phyloP scores from a whole-genome alignment of 2,113 vertebrate species.

The Oxyura jamaicensis region DNA sequence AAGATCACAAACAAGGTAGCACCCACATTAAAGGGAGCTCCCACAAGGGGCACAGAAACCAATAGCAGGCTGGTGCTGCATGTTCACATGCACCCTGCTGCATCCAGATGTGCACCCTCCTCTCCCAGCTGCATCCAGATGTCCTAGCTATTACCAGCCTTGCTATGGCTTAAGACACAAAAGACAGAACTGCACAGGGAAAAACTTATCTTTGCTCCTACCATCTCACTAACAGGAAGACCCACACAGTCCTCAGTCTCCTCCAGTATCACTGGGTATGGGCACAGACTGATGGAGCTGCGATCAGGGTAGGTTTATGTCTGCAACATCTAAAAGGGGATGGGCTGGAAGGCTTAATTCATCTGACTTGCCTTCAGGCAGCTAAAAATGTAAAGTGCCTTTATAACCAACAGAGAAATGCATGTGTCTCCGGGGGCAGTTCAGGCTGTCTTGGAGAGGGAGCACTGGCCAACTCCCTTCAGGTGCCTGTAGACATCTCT shows the following conservation, averaged over 20 bases:
- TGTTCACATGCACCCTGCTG: neutral
- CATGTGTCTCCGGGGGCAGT: neutral
- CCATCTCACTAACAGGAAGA: neutral
- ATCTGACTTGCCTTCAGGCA: neutral
- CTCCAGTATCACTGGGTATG: neutral
- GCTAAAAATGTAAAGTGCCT: neutral
- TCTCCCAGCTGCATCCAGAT: neutral
- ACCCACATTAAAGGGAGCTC: neutral
- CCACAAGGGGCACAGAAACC: fast-evolving
- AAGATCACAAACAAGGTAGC: neutral
- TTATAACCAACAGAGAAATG: neutral
- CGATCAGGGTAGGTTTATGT: fast-evolving
- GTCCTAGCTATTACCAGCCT: neutral
- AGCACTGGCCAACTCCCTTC: neutral
- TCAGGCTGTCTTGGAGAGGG: neutral
- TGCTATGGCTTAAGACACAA: neutral
- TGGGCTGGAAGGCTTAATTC: neutral
- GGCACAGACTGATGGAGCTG: neutral
- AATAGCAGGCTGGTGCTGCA: neutral
- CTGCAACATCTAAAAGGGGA: neutral
- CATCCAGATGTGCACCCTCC: neutral
- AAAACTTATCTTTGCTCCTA: neutral
- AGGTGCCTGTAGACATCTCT: neutral
- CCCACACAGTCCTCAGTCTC: neutral
- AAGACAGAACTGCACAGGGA: neutral